Evolutionary conservation across 2,797 vertebrate genomes (phyloP), one percentile per base, ranked within the genome.

Genomic region (Okamejei kenojei): DNA sequence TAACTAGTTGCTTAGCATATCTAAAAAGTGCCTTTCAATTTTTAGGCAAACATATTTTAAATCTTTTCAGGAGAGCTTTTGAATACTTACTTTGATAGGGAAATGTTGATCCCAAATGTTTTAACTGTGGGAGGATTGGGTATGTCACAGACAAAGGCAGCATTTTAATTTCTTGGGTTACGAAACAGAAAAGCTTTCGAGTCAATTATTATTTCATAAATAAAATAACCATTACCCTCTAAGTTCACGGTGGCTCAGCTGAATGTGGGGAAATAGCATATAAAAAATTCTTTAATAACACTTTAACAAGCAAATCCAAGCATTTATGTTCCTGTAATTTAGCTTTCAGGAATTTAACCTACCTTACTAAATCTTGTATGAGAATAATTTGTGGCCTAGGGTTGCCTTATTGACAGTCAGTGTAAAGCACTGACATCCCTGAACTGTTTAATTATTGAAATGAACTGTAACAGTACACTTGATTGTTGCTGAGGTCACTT

Each of bases 391-490:
- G 94, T 94, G 95, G 94, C 95, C 93, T 94, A 94, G 95, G 95
- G 96, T 96, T 95, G 95, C 96, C 93, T 93, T 95, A 95, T 95
- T 95, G 95, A 95, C 95, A 95, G 95, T 95, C 94, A 94, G 94
- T 94, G 95, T 95, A 96, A 96, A 96, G 95, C 95, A 78, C 94
- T 95, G 96, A 96, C 96, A 96, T 97, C 96, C 96, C 96, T 91
- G 94, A 96, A 96, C 96, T 96, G 95, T 96, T 96, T 96, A 95
- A 97, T 97, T 97, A 98, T 97, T 98, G 96, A 97, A 97, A 97
- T 97, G 97, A 97, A 97, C 96, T 96, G 96, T 96, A 97, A 96
- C 96, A 96, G 96, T 94, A 95, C 95, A 94, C 96, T 94, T 94
- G 94, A 95, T 95, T 95, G 96, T 96, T 97, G 96, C 96, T 96